phyloP scores from a whole-genome alignment of 1,140 invertebrate species.

The Maconellicoccus hirsutus region DNA sequence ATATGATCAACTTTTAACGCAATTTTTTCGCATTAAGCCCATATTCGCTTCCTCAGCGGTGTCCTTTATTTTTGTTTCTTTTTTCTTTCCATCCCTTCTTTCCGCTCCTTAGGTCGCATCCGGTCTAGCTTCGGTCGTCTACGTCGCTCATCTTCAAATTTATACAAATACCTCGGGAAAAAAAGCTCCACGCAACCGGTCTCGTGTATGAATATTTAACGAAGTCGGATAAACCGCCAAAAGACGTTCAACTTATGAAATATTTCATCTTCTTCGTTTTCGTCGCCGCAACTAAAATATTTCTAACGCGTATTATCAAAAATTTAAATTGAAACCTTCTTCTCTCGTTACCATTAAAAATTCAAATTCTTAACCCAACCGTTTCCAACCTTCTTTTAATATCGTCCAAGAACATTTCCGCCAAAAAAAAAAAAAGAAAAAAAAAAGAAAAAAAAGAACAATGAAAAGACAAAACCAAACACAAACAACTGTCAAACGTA shows the following conservation, averaged over 20 bases:
- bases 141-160: too few relatives aligned
- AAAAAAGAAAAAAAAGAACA: neutral
- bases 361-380: neutral
- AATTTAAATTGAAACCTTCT: neutral
- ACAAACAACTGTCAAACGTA: neutral
- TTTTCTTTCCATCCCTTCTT: too few relatives aligned
- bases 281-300: neutral
- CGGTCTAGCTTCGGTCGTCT: too few relatives aligned
- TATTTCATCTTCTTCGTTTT: too few relatives aligned
- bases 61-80: too few relatives aligned
- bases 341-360: neutral
- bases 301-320: neutral
- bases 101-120: too few relatives aligned
- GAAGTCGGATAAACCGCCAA: neutral
- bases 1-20: conserved; percentile 19
- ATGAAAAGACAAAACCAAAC: neutral
- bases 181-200: too few relatives aligned
- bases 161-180: too few relatives aligned
- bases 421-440: neutral
- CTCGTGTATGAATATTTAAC: too few relatives aligned
- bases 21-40: conserved; percentile 11
- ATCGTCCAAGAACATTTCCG: too few relatives aligned
- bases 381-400: neutral
- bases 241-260: neutral
- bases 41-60: too few relatives aligned